These are phyloP conservation scores for Hirtodrosophila confusa DNA, from an alignment of 2,888 invertebrate genomes.

Conservation along the genomic window DNA sequence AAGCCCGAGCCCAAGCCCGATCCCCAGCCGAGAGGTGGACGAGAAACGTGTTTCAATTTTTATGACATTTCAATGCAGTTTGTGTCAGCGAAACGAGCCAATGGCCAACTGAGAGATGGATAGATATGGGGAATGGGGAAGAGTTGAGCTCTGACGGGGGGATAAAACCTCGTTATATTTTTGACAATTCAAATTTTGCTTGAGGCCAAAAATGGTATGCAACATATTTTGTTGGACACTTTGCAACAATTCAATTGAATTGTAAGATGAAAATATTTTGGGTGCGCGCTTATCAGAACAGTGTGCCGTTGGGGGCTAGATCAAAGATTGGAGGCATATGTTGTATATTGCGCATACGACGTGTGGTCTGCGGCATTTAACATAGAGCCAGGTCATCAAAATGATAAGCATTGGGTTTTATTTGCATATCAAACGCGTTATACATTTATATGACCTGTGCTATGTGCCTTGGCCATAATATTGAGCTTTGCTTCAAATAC, in stretches of 20 bases:
- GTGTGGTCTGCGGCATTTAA: slow-evolving; percentile 25
- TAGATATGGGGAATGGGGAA: not conserved
- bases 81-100: slow-evolving; percentile 70
- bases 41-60: slow-evolving; percentile 73
- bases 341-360: slow-evolving; percentile 52
- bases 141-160: not conserved
- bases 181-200: slow-evolving; percentile 70
- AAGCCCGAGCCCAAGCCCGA: slow-evolving; percentile 8
- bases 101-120: slow-evolving; percentile 24
- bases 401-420: slow-evolving; percentile 47
- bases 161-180: slow-evolving; percentile 62
- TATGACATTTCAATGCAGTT: slow-evolving; percentile 80
- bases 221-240: slow-evolving; percentile 55
- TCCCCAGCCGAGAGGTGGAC: slow-evolving; percentile 25
- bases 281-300: slow-evolving; percentile 19
- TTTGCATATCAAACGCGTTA: slow-evolving; percentile 70
- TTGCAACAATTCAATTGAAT: slow-evolving; percentile 66
- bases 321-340: slow-evolving; percentile 29
- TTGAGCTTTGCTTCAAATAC: slow-evolving; percentile 45
- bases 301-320: not conserved
- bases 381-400: slow-evolving; percentile 36
- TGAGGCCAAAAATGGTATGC: slow-evolving; percentile 33
- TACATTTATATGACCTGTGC: slow-evolving; percentile 44
- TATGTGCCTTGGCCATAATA: slow-evolving; percentile 46
- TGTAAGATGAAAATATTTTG: slow-evolving; percentile 25